These are phyloP conservation scores for Corydoras sp. DNA, from an alignment of 2,113 vertebrate genomes.

Conservation along the genomic window DNA sequence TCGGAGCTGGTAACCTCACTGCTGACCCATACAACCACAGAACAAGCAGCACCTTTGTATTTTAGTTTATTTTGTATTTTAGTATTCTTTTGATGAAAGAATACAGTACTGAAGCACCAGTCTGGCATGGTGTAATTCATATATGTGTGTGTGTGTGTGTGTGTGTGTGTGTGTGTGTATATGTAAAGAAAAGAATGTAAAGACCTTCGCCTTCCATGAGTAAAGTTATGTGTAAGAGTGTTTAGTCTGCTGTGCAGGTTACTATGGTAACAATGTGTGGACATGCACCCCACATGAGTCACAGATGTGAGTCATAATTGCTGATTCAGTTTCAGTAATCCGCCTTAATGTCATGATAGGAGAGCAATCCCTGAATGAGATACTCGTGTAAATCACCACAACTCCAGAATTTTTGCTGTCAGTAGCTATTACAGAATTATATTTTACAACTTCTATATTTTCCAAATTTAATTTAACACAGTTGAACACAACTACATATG, in stretches of 20 bases:
- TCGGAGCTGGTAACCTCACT: not conserved
- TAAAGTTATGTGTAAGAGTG: not conserved
- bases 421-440: too few relatives aligned
- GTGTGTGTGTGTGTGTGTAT: too few relatives aligned
- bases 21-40: slow-evolving; percentile 20
- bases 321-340: not conserved
- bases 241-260: not conserved
- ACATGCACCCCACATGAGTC: slow-evolving; percentile 1
- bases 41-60: slow-evolving; percentile 41
- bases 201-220: too few relatives aligned
- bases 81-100: too few relatives aligned
- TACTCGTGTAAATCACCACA: not conserved
- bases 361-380: not conserved
- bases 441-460: too few relatives aligned
- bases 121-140: slow-evolving; percentile 1
- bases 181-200: too few relatives aligned
- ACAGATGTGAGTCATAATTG: slow-evolving; percentile 13
- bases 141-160: too few relatives aligned
- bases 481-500: too few relatives aligned
- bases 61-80: not conserved
- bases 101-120: not conserved
- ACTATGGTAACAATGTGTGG: not conserved
- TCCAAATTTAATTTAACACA: too few relatives aligned
- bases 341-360: not conserved
- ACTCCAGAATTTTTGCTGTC: not conserved